A percentile compares a stretch with the other conserved stretches of the same genome.
Conservation (phyloP, 2,113 vertebrate genomes). For the Neolamprologus modestus region DNA sequence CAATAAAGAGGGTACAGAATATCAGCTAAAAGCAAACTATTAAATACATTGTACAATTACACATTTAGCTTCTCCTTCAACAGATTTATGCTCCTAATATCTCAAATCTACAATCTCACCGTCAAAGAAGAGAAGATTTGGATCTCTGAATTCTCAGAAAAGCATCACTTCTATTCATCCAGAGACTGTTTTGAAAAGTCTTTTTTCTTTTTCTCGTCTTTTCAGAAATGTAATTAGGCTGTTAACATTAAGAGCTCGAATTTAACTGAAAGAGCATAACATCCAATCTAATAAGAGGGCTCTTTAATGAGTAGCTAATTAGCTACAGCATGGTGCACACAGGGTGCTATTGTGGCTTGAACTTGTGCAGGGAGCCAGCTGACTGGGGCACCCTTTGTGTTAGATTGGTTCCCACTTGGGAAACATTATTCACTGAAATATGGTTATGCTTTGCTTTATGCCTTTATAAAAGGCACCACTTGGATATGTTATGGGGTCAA, state of each 20-base stretch:
- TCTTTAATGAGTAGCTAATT: slow-evolving; percentile 66
- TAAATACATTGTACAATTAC: not conserved
- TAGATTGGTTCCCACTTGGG: slow-evolving; percentile 63
- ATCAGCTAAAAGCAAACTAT: not conserved
- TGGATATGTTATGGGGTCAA: slow-evolving; percentile 28
- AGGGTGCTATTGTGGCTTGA: slow-evolving; percentile 56
- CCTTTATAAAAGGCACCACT: slow-evolving; percentile 28
- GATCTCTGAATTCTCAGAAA: not conserved
- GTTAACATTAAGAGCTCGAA: slow-evolving; percentile 58
- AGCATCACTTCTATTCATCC: slow-evolving; percentile 14
- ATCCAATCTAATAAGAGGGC: slow-evolving; percentile 67
- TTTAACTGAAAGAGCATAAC: slow-evolving; percentile 64
- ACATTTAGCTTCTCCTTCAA: not conserved
- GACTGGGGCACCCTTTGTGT: slow-evolving; percentile 60
- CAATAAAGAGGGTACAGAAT: not conserved
- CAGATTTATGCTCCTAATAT: not conserved
- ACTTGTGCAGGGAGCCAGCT: slow-evolving; percentile 46
- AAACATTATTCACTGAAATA: slow-evolving; percentile 61
- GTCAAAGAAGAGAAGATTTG: not conserved
- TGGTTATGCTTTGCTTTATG: slow-evolving; percentile 54
- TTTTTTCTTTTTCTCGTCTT: not conserved
- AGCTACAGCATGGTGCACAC: slow-evolving; percentile 54
- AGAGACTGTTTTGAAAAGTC: slow-evolving; percentile 12
- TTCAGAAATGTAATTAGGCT: slow-evolving; percentile 65
- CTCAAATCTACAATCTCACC: not conserved